A percentile compares a stretch with the other conserved stretches of the same genome.
These are phyloP conservation scores for Drosophila picticornis DNA, from an alignment of 2,888 invertebrate species.

Conservation along the genomic window DNA sequence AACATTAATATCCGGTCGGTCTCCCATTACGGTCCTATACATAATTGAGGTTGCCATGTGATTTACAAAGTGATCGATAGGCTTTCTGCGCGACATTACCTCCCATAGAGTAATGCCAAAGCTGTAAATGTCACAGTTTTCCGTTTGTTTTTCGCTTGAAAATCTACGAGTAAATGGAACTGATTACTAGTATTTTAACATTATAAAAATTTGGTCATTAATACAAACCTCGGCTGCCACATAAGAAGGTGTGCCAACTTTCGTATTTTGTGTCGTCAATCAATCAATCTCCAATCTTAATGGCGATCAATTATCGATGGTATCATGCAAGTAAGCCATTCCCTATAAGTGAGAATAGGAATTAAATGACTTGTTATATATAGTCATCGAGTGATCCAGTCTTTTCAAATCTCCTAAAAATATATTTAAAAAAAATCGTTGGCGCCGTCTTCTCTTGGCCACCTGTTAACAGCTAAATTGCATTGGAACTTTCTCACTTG, in stretches of 20 bases:
- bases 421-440: no score
- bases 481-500: background rate
- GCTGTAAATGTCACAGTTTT: background rate
- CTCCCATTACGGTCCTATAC: background rate
- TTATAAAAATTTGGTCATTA: no score
- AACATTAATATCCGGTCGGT: background rate
- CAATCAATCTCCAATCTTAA: constrained; percentile 15
- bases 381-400: background rate
- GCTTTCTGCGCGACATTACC: background rate
- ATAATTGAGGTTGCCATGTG: background rate
- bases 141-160: background rate
- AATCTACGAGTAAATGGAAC: background rate
- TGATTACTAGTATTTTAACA: background rate
- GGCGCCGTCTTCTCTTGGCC: background rate
- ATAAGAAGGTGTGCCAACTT: background rate
- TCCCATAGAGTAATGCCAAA: background rate
- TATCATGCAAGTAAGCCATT: constrained; percentile 17
- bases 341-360: background rate
- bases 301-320: constrained; percentile 29
- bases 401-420: background rate
- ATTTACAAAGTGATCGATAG: background rate
- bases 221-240: background rate
- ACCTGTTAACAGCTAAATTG: background rate
- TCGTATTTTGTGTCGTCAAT: background rate
- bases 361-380: background rate